Evolutionary conservation across 2,113 vertebrate species (phyloP).

Genomic region (Piprites chloris): DNA sequence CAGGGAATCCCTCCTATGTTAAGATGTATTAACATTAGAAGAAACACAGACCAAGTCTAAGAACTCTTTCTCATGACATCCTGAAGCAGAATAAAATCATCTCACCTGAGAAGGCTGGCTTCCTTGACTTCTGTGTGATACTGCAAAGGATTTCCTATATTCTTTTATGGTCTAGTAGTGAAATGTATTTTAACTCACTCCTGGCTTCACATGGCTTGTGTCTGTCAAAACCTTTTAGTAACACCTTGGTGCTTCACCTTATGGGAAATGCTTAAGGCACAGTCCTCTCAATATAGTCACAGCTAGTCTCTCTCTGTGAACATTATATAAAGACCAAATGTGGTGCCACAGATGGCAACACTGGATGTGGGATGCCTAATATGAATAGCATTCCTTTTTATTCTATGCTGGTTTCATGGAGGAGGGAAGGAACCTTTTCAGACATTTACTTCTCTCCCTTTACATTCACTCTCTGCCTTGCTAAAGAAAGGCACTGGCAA

Average conservation of each 20-base stretch:
- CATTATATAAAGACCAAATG: not conserved
- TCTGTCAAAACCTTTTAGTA: conserved; percentile 1
- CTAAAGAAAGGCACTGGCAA: not conserved
- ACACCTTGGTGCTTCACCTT: not conserved
- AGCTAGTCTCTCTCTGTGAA: not conserved
- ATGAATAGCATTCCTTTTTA: not conserved
- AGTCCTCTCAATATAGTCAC: not conserved
- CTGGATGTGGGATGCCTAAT: not conserved
- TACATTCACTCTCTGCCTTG: not conserved
- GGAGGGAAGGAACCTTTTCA: not conserved
- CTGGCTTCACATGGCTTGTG: not conserved
- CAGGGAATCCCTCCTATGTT: not conserved
- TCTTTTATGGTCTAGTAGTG: not conserved
- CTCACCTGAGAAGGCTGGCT: not conserved
- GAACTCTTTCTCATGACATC: not conserved
- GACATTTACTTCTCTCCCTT: not conserved
- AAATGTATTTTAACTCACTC: not conserved
- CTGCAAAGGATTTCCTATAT: not conserved
- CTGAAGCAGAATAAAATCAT: not conserved
- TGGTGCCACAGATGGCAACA: conserved; percentile 4
- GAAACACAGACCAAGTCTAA: not conserved
- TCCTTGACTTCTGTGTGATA: not conserved
- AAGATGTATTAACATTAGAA: not conserved
- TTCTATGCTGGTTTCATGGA: not conserved
- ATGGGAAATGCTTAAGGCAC: not conserved